phyloP scores from a whole-genome alignment of 2,113 vertebrate genomes.

The Herpetotheres cachinnans region DNA sequence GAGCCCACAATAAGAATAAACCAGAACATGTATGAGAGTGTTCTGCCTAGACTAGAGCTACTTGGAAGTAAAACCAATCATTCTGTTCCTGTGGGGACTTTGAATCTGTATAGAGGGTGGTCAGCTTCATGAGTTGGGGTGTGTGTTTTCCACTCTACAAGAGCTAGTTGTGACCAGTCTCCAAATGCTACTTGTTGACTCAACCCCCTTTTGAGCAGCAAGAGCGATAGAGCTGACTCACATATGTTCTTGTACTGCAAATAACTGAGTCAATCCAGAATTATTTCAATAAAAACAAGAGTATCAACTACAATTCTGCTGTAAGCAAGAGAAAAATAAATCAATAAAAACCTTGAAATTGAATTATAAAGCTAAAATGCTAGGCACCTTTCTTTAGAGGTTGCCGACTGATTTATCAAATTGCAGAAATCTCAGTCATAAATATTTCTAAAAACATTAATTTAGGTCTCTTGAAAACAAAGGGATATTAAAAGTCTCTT shows the following conservation, averaged over 20 bases:
- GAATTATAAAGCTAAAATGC: background rate
- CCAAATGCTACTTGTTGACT: background rate
- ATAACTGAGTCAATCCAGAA: background rate
- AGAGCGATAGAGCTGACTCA: background rate
- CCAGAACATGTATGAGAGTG: background rate
- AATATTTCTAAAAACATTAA: slow-evolving; percentile 10
- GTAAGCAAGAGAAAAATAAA: background rate
- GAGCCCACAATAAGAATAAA: background rate
- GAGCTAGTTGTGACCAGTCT: background rate
- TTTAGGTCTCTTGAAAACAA: slow-evolving; percentile 32
- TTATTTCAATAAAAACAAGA: background rate
- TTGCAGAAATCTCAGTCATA: background rate
- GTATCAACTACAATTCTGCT: background rate
- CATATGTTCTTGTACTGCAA: background rate
- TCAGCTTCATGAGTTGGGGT: background rate
- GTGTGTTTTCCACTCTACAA: background rate
- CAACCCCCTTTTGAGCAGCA: background rate
- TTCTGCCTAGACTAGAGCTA: background rate
- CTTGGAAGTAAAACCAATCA: background rate
- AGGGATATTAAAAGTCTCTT: slow-evolving; percentile 16
- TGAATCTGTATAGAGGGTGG: background rate
- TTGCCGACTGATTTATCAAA: background rate
- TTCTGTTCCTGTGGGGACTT: background rate
- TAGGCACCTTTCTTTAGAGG: background rate
- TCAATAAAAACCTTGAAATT: background rate